These are phyloP conservation scores for Neodontobutis hainanensis DNA, from an alignment of 2,113 vertebrate species.

Conservation along the genomic window DNA sequence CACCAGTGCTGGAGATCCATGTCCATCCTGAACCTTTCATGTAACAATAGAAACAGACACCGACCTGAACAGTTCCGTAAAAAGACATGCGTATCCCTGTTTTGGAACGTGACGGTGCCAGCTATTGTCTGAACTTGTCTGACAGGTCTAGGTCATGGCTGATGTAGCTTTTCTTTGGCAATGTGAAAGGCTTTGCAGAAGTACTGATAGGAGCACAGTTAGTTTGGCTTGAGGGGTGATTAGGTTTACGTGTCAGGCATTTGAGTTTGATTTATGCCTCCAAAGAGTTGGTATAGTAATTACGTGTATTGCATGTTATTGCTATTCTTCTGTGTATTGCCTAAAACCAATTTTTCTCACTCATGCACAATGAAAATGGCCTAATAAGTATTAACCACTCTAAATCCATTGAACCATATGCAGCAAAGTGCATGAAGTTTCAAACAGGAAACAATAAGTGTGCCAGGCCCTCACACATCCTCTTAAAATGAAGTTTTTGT, in stretches of 20 bases:
- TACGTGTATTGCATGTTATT: no score
- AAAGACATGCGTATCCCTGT: constrained; percentile 22
- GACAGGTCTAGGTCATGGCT: constrained; percentile 18
- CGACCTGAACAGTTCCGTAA: not conserved
- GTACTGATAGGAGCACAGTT: no score
- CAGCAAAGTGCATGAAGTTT: constrained; percentile 37
- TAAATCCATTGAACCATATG: constrained; percentile 11
- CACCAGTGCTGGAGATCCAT: not conserved
- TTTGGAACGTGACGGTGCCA: constrained; percentile 34
- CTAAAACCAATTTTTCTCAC: no score
- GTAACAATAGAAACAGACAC: not conserved
- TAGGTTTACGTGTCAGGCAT: no score
- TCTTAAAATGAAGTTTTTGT: constrained; percentile 2
- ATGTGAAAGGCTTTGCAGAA: not conserved
- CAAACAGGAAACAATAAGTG: constrained; percentile 62
- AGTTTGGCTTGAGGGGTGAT: no score
- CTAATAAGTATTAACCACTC: not conserved
- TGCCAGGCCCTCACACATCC: constrained; percentile 73
- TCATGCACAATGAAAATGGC: no score
- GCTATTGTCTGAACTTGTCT: constrained; percentile 35
- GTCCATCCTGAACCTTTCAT: not conserved
- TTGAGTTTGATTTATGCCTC: no score
- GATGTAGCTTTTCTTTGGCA: constrained; percentile 35
- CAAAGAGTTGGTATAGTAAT: no score
- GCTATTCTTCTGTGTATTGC: no score